Evolutionary conservation across 2,888 invertebrate species (phyloP).

Genomic region (Ormyrus labotus): DNA sequence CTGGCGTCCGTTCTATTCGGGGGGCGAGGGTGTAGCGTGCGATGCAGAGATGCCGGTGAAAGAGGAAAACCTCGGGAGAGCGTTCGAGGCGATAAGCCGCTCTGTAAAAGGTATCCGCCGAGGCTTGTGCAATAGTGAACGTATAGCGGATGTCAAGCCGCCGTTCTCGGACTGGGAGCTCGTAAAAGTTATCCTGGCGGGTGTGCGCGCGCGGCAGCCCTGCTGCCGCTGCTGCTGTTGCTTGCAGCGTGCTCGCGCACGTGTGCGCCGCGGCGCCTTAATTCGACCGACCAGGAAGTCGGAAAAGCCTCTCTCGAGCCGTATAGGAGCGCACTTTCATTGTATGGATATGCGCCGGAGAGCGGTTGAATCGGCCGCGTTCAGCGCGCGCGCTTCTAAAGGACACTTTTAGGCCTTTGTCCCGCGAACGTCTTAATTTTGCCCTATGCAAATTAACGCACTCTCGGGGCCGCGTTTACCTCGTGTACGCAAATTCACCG

Average conservation of each 20-base stretch:
- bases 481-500: not conserved
- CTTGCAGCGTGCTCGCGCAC: not conserved
- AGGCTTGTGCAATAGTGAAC: slow-evolving; percentile 74
- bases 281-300: slow-evolving; percentile 62
- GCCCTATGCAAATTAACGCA: slow-evolving; percentile 25
- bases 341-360: slow-evolving; percentile 47
- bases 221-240: not conserved
- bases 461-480: not conserved
- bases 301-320: not conserved
- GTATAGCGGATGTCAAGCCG: slow-evolving; percentile 75
- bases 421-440: slow-evolving; percentile 44
- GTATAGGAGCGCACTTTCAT: slow-evolving; percentile 28
- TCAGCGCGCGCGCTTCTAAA: too few relatives aligned
- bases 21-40: too few relatives aligned
- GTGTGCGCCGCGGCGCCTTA: slow-evolving; percentile 52
- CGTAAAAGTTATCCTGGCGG: not conserved
- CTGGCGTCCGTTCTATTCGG: too few relatives aligned
- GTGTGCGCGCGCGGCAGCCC: not conserved
- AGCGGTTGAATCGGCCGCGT: not conserved
- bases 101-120: slow-evolving; percentile 68
- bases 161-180: slow-evolving; percentile 38
- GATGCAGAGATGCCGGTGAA: not conserved
- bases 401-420: slow-evolving; percentile 27
- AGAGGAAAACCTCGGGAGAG: not conserved
- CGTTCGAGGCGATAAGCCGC: slow-evolving; percentile 50